Evolutionary conservation across 2,888 invertebrate species (phyloP).

Genomic region (Idaea aversata): DNA sequence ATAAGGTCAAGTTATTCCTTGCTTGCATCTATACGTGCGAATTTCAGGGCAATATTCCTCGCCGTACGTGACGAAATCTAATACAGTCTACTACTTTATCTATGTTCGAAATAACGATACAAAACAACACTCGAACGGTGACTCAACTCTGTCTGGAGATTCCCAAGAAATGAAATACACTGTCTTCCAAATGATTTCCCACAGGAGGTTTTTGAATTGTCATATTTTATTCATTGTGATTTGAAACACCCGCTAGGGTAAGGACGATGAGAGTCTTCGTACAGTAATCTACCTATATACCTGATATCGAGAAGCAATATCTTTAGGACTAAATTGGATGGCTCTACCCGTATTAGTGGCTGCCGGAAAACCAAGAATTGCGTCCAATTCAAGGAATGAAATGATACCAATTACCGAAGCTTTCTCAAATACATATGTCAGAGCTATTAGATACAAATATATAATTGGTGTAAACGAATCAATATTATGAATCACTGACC

Average conservation of each 20-base stretch:
- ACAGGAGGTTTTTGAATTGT: conserved; percentile 11
- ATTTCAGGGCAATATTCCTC: neutral
- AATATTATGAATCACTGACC: neutral
- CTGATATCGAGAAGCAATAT: neutral
- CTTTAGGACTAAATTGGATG: neutral
- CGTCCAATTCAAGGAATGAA: neutral
- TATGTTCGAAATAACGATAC: neutral
- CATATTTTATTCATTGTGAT: conserved; percentile 10
- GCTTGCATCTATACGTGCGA: neutral
- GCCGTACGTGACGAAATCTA: neutral
- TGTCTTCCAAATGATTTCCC: conserved; percentile 16
- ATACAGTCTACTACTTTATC: neutral
- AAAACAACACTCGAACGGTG: neutral
- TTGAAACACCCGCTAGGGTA: conserved; percentile 6
- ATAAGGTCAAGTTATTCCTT: neutral
- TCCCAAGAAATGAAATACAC: neutral
- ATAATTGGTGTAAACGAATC: neutral
- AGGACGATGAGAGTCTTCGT: neutral
- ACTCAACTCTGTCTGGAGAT: neutral
- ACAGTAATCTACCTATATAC: neutral
- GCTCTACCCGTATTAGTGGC: neutral
- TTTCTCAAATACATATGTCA: neutral
- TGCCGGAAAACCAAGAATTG: neutral
- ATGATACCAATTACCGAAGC: neutral
- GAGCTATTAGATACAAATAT: neutral